A percentile compares a stretch with the other conserved stretches of the same genome.
Evolutionary conservation across 1,140 invertebrate species (phyloP).

Genomic region (Acromyrmex echinatior): DNA sequence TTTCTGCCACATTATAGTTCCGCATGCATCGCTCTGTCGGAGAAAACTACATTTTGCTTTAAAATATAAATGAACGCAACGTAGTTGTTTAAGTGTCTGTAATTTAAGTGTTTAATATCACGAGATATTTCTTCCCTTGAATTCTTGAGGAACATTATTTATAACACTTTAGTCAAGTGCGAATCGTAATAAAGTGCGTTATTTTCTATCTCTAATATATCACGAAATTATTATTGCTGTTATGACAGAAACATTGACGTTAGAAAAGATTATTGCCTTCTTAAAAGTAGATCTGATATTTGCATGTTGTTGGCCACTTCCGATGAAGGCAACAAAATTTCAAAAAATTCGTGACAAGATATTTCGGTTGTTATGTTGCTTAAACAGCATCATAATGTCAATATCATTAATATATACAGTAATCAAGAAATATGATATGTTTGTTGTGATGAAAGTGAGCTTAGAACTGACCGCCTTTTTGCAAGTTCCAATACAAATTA

Average conservation of each 20-base stretch:
- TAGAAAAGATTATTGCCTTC: slow-evolving; percentile 60
- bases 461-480: slow-evolving; percentile 23
- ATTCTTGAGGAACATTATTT: not conserved
- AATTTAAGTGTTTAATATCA: slow-evolving; percentile 1
- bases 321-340: not conserved
- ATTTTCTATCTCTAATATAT: slow-evolving; percentile 20
- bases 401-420: slow-evolving; percentile 57
- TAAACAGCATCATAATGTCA: slow-evolving; percentile 37
- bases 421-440: slow-evolving; percentile 1
- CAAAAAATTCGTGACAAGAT: slow-evolving; percentile 45
- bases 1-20: not conserved
- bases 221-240: slow-evolving; percentile 5
- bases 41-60: slow-evolving; percentile 13
- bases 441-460: slow-evolving; percentile 50
- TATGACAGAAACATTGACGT: slow-evolving; percentile 8
- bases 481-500: slow-evolving; percentile 62
- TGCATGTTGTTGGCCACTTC: slow-evolving; percentile 63
- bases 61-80: slow-evolving; percentile 26
- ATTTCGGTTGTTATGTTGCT: slow-evolving; percentile 23
- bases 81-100: not conserved
- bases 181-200: slow-evolving; percentile 10
- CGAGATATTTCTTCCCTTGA: not conserved
- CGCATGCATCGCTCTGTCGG: not conserved
- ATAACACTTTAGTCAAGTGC: not conserved
- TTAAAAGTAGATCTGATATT: slow-evolving; percentile 54